Conservation (phyloP, 1,140 invertebrate species). For the Bradysia coprophila region DNA sequence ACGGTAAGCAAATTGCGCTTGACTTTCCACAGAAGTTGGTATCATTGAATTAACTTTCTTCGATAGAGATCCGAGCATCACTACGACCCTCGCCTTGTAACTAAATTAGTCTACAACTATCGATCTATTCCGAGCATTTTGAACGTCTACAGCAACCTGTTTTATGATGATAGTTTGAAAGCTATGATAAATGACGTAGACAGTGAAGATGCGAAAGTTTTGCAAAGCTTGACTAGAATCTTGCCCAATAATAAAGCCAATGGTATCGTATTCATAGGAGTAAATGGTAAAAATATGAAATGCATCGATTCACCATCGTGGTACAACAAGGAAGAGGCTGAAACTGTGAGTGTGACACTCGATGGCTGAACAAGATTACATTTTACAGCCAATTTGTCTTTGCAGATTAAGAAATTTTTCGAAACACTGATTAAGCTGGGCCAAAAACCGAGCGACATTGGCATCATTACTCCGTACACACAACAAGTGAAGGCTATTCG, state of each 20-base stretch:
- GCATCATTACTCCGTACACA: constrained; percentile 83
- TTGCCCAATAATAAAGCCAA: constrained; percentile 25
- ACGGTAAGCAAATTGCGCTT: constrained; percentile 15
- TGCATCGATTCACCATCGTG: constrained; percentile 65
- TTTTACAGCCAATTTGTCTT: constrained; percentile 30
- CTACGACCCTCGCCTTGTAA: constrained; percentile 49
- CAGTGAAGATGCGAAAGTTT: constrained; percentile 9
- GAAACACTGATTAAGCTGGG: constrained; percentile 41
- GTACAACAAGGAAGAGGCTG: constrained; percentile 75
- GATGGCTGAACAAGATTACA: constrained; percentile 25
- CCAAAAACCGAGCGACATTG: constrained; percentile 52
- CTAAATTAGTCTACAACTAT: constrained; percentile 55
- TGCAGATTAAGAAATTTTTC: constrained; percentile 29
- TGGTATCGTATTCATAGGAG: constrained; percentile 67
- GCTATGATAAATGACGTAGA: constrained; percentile 15
- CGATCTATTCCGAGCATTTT: constrained; percentile 67
- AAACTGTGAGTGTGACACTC: constrained; percentile 47
- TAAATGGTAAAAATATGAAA: constrained; percentile 55
- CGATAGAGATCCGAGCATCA: constrained; percentile 26
- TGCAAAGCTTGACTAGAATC: constrained; percentile 3
- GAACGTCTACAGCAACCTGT: constrained; percentile 52
- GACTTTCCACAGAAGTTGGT: too few species aligned
- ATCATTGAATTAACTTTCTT: too few species aligned
- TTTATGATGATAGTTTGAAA: constrained; percentile 41
- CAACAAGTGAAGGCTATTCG: constrained; percentile 52